Evolutionary conservation across 2,797 vertebrate species (phyloP), one percentile per base, ranked within the genome.

Genomic region (Eurystomus glaucurus): DNA sequence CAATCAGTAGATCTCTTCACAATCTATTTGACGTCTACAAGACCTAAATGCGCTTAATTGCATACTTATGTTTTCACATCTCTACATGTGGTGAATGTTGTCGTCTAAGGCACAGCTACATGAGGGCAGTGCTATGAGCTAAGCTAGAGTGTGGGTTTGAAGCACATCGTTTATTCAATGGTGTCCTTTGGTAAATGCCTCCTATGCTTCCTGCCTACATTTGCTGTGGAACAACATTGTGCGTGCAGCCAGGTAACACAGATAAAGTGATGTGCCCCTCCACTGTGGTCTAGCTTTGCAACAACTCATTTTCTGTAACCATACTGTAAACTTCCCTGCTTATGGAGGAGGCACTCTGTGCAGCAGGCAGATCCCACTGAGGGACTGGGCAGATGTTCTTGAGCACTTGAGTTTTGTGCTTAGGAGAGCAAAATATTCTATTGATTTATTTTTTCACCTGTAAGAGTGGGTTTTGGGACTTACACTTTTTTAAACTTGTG

Each of bases 21-120:
- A 79, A n/a, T 76, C 29, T 69, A 6, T 46, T 66, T 85, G 35
- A 60, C 21, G 28, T 22, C 35, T 33, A 43, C 80, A 62, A 15
- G 5, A 29, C 37, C 21, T 39, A 29, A 75, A 20, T 2, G 0
- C 37, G 26, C 71, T 35, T 50, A 25, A 43, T 21, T 39, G 45
- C 16, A 43, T 46, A 9, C 12, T 19, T 39, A 6, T 5, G 1
- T 39, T 78, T 7, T 6, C 11, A 37, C 33, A 17, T 55, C 64
- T 77, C 29, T 84, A 0, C 11, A 22, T 26, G 37, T 45, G 11
- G 28, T 22, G 43, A 68, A 22, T 19, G 18, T 14, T 78, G 39
- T 7, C 66, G 57, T 46, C 51, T 29, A 43, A 52, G 33, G 31
- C 72, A 62, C 0, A 0, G 39, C 20, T 76, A 1, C 8, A 4